Base-by-base conservation (phyloP, 2,797 vertebrate genomes). In the Acanthornis magna region DNA sequence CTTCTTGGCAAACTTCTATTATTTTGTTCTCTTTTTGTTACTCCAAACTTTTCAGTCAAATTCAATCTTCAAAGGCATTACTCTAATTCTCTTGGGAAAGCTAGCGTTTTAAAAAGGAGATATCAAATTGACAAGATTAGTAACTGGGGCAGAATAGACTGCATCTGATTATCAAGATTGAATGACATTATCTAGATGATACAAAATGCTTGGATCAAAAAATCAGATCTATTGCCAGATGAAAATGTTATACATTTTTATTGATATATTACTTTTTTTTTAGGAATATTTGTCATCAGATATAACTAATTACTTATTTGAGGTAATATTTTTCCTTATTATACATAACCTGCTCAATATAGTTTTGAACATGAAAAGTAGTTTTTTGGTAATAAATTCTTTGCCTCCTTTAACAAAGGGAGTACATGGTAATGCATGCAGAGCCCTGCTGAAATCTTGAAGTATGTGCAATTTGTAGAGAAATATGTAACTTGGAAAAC, bases 121-220 rank as follows among this genome's bases (percentile, higher is more conserved):
- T 48, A 81, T 68, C 36, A 85, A 85, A 86, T 61, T 70, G 61
- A 89, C 74, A 25, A 67, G 32, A 81, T 90, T 83, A 96, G 76
- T 34, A 75, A 54, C 36, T 86, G 34, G 13, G 72, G 23, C 38
- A 89, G 76, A 96, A 94, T 58, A 91, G 38, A 61, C 50, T 67
- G 63, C 36, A 78, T 85, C 77, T 88, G 85, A 73, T 96, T 96
- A 95, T 66, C 43, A 91, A 83, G 51, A 91, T 30, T 88, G 86
- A 96, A 71, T 75, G 53, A 91, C 43, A 85, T 86, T 95, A 92
- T 87, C 51, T 83, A 87, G 42, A 77, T 95, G 57, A 48, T 67
- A 78, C 13, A 82, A 63, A 95, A 62, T 76, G 15, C 42, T 93
- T 74, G 63, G 25, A 82, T 93, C 60, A 32, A 61, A 91, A 36